Percentiles rank a stretch among this genome's conserved stretches.
Conservation (phyloP, 2,797 vertebrate species). For the Tiaroga cobitis region DNA sequence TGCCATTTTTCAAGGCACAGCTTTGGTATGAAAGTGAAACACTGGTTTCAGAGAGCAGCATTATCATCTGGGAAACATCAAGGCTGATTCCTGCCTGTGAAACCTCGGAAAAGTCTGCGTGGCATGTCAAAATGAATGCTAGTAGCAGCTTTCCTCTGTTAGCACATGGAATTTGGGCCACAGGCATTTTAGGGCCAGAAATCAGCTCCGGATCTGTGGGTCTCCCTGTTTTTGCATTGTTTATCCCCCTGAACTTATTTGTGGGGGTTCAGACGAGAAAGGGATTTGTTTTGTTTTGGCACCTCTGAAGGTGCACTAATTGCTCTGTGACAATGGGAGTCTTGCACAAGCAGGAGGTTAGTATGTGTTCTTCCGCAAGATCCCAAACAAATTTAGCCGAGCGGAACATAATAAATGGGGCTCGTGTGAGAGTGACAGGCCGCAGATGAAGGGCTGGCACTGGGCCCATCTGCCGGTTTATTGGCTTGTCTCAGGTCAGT, state of each 20-base stretch:
- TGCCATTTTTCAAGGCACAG: constrained; percentile 15
- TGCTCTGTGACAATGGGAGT: constrained; percentile 63
- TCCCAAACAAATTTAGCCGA: constrained; percentile 61
- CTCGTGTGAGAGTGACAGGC: constrained; percentile 62
- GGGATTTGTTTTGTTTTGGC: constrained; percentile 12
- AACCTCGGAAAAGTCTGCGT: constrained; percentile 5
- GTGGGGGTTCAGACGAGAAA: background rate
- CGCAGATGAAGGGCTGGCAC: constrained; percentile 62
- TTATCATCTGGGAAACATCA: constrained; percentile 45
- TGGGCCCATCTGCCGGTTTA: constrained; percentile 53
- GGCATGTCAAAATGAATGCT: constrained; percentile 24
- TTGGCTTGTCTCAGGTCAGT: constrained; percentile 32
- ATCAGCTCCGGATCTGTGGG: constrained; percentile 3
- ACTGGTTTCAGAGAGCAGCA: constrained; percentile 25
- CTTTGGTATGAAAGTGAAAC: constrained; percentile 11
- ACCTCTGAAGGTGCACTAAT: constrained; percentile 42
- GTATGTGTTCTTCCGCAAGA: constrained; percentile 56
- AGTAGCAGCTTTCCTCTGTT: constrained; percentile 29
- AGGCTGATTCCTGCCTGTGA: constrained; percentile 32
- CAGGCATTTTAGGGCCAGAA: constrained; percentile 3
- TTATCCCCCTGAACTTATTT: constrained; percentile 20
- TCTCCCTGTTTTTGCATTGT: background rate
- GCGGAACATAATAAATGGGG: constrained; percentile 64
- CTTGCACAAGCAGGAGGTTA: constrained; percentile 52
- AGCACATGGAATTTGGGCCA: background rate